Conservation (phyloP, 1,140 invertebrate species). For the Aphis craccivora region DNA sequence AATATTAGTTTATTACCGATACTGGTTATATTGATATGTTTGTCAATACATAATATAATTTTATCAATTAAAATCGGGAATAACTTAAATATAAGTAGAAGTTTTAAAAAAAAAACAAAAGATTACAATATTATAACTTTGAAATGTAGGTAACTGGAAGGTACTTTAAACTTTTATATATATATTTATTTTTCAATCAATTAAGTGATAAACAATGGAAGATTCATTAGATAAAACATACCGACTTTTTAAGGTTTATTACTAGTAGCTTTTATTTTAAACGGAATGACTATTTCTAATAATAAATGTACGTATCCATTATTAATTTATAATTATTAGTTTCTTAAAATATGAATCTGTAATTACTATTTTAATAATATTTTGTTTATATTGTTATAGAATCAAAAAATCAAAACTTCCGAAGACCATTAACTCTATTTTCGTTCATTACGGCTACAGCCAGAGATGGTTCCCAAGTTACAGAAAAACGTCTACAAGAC, state of each 20-base stretch:
- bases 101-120: no score
- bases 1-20: no score
- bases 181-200: no score
- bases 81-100: neutral
- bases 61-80: neutral
- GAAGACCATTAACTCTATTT: slow-evolving; percentile 28
- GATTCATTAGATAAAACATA: no score
- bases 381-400: neutral
- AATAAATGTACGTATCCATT: neutral
- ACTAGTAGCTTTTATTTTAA: neutral
- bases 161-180: no score
- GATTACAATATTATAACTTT: no score
- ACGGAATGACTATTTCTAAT: neutral
- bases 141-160: no score
- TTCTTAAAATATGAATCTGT: neutral
- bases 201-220: no score
- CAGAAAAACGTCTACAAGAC: slow-evolving; percentile 45
- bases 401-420: neutral
- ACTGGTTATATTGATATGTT: neutral
- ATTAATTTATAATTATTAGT: neutral
- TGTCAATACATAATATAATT: neutral
- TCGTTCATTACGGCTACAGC: slow-evolving; percentile 26
- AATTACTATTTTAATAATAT: neutral
- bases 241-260: neutral
- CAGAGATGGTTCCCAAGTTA: slow-evolving; percentile 39